A percentile compares a stretch with the other conserved stretches of the same genome.
Conservation (phyloP, 2,888 invertebrate species). For the Alviniconcha strummeri region DNA sequence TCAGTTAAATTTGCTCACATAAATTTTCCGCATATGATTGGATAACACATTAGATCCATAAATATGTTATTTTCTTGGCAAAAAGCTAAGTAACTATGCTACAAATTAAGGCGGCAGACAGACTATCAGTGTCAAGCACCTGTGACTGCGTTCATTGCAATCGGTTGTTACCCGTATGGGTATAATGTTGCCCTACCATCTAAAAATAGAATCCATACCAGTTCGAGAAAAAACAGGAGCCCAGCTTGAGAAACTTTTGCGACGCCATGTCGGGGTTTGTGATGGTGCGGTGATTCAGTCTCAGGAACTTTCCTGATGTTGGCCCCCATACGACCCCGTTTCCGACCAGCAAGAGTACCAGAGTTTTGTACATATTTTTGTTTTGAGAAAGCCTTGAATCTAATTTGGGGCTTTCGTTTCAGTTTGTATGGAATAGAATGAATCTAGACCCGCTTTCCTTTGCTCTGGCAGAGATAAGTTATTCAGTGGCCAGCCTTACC, state of each 20-base stretch:
- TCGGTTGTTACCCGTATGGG: not conserved
- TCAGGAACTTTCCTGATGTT: conserved; percentile 56
- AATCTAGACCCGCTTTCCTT: conserved; percentile 96
- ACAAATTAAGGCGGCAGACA: no score
- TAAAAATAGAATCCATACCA: not conserved
- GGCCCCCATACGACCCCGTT: conserved; percentile 45
- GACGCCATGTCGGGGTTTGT: conserved; percentile 65
- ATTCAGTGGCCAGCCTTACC: conserved; percentile 94
- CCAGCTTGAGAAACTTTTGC: conserved; percentile 34
- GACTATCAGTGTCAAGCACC: no score
- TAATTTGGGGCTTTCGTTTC: conserved; percentile 94
- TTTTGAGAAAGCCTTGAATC: conserved; percentile 67
- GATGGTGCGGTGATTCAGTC: conserved; percentile 47
- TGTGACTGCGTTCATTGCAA: no score
- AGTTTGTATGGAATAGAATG: conserved; percentile 77
- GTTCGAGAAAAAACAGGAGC: not conserved
- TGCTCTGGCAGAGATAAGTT: conserved; percentile 98
- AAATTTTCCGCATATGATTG: no score
- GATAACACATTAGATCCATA: no score
- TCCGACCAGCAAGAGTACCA: conserved; percentile 47
- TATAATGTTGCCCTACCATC: not conserved
- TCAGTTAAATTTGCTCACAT: no score
- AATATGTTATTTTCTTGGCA: no score
- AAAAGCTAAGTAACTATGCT: no score
- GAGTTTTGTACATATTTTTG: conserved; percentile 47